Evolutionary conservation across 2,113 vertebrate genomes (phyloP).

Genomic region (Podiceps cristatus): DNA sequence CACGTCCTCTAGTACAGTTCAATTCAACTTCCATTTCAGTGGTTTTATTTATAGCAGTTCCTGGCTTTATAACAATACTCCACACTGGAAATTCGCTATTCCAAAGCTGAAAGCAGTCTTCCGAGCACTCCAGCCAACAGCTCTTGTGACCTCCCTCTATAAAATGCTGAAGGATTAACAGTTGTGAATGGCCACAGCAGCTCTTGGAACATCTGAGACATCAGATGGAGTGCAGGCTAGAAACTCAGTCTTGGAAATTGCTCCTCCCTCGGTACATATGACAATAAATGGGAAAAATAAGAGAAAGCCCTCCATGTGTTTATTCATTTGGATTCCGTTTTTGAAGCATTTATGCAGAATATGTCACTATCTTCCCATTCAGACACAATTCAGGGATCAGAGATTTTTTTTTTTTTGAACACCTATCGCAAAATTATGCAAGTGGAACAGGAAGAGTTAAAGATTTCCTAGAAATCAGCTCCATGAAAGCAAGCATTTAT

Average conservation of each 20-base stretch:
- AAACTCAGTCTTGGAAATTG: not conserved
- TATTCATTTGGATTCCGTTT: not conserved
- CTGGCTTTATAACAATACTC: constrained; percentile 27
- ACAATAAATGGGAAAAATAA: not conserved
- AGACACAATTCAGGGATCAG: not conserved
- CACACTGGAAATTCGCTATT: constrained; percentile 55
- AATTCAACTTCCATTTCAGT: constrained; percentile 4
- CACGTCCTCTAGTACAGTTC: constrained; percentile 1
- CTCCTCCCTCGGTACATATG: not conserved
- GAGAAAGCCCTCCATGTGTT: not conserved
- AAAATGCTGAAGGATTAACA: constrained; percentile 46
- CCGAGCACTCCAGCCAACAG: constrained; percentile 28
- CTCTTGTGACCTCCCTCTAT: constrained; percentile 31
- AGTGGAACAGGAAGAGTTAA: not conserved
- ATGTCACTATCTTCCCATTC: not conserved
- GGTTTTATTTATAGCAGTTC: constrained; percentile 56
- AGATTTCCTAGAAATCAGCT: not conserved
- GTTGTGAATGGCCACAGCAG: constrained; percentile 9
- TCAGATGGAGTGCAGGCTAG: not conserved
- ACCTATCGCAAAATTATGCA: not conserved
- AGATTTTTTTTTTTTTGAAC: not conserved
- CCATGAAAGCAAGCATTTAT: not conserved
- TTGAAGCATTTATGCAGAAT: not conserved
- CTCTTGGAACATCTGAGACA: constrained; percentile 8
- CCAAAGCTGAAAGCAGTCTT: constrained; percentile 50